Base-by-base conservation (phyloP, 1,140 invertebrate genomes). In the Cherax quadricarinatus region DNA sequence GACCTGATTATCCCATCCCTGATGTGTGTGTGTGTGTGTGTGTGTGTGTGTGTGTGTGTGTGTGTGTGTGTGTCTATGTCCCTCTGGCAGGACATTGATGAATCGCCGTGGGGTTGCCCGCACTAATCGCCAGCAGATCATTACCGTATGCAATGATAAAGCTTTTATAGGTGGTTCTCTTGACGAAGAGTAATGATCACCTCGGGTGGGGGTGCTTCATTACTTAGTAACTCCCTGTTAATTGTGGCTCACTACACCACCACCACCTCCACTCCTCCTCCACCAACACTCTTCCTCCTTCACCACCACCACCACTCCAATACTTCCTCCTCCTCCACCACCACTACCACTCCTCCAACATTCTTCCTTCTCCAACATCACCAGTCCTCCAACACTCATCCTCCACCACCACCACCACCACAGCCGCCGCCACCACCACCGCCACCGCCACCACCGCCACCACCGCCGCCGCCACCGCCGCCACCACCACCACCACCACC, bases 51-150 rank as follows among this genome's bases (percentile, higher is more conserved):
- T 57, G 7, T 9, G 9, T 9, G 9, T 7, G 53, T 57, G 53
- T 57, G 53, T 57, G 53, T 57, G 53, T 57, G 53, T 57, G 53
- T 57, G 53, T 14, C 14, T 57, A 14, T 57, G 14, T 9, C 24
- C 24, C 70, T 30, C n/a, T 24, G 70, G n/a, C 70, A 16, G 21
- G 70, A 75, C 70, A 75, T 4, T 75, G 70, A 75, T 75, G 70
- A 21, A 75, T 75, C 7, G 70, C 24, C 70, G 6, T 7, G n/a
- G 0, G 70, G n/a, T 30, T 12, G 21, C n/a, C 70, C 7, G 9
- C 70, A 30, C 70, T 75, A 75, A 75, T 75, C n/a, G 70, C 24
- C 7, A 75, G n/a, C 70, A 75, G 70, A 75, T 75, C n/a, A 75
- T 75, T 75, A 75, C 70, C 9, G 70, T 30, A 75, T 75, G 16